Evolutionary conservation across 1,140 invertebrate species (phyloP), one percentile per base, ranked within the genome.

Genomic region (Aphelinus certus): DNA sequence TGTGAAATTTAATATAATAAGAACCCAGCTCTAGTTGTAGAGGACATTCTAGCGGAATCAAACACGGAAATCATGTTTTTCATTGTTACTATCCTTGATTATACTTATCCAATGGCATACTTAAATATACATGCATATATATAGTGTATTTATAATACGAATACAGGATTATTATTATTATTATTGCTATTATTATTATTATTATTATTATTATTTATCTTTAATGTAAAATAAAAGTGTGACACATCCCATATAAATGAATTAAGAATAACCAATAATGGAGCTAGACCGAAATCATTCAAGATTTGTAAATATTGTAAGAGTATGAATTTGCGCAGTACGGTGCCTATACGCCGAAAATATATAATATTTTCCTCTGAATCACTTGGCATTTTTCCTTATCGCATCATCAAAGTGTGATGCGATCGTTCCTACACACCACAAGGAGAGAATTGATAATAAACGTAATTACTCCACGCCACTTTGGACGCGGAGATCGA

Each of bases 341-440:
- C 61, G 62, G 71, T 77, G 76, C 76, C 57, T 77, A 72, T 79
- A 78, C 71, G 74, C 76, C 77, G 81, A 83, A 81, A 84, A 83
- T 84, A 84, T 83, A 83, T 81, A 81, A 83, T 84, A 84, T 84
- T 84, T 83, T 84, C 83, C 79, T 84, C 81, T 83, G 81, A 84
- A 77, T 48, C 64, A 58, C 26, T n/a, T 75, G 68, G 26, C 26
- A 26, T 49, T 26, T 70, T 49, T 65, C 48, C 73, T 77, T 77
- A 26, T 26, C 26, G 26, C 26, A 26, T 26, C 26, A 26, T 26
- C 26, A 26, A 26, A 26, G 26, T 26, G 26, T 26, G 26, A 26
- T 26, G 26, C 26, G 26, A 26, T 26, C 26, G 26, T 26, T 26
- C 26, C 26, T 26, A 26, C 26, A 26, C 26, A 26, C 26, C 26